phyloP scores from a whole-genome alignment of 2,888 invertebrate species.

The Acleris cristana region DNA sequence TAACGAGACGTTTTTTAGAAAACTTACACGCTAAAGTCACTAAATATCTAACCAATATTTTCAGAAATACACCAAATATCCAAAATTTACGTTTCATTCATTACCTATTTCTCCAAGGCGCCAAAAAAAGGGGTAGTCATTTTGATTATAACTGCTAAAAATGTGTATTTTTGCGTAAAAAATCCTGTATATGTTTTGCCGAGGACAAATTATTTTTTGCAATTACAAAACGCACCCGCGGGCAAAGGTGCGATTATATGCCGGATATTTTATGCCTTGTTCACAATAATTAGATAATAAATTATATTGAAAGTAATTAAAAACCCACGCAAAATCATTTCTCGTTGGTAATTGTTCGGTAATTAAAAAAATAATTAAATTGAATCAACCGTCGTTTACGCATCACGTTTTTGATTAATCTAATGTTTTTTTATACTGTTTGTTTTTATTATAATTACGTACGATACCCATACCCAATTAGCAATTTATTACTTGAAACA shows the following conservation, averaged over 20 bases:
- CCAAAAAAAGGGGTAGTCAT: no score
- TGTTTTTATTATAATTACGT: constrained; percentile 9
- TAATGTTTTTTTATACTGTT: constrained; percentile 2
- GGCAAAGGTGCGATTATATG: background rate
- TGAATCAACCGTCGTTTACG: background rate
- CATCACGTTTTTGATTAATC: constrained; percentile 4
- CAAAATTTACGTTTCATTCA: no score
- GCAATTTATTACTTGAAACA: constrained; percentile 24
- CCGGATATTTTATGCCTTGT: constrained; percentile 6
- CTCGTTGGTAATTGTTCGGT: constrained; percentile 4
- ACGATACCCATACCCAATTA: constrained; percentile 6
- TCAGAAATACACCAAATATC: no score
- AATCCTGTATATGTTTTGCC: background rate
- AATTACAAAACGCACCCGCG: background rate
- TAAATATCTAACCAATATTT: no score
- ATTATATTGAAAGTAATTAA: constrained; percentile 17
- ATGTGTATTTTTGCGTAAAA: background rate
- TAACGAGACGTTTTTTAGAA: no score
- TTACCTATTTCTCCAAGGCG: no score
- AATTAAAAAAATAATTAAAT: constrained; percentile 18
- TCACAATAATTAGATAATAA: constrained; percentile 6
- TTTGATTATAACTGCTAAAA: background rate
- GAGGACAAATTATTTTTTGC: background rate
- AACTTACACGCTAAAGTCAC: no score
- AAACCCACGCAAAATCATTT: constrained; percentile 9